phyloP scores from a whole-genome alignment of 2,888 invertebrate genomes.

The Catocala nupta region DNA sequence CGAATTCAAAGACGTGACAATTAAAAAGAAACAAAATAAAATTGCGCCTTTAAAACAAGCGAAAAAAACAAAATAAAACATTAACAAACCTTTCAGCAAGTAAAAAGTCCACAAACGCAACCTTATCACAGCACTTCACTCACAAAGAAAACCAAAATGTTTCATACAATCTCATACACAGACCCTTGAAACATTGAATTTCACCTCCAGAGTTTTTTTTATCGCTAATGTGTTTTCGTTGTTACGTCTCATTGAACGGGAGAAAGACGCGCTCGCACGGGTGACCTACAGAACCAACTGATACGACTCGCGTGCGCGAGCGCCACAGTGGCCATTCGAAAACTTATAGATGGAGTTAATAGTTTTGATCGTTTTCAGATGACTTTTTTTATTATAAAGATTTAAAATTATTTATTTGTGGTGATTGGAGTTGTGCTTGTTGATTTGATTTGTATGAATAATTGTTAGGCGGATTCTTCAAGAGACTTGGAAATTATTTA shows the following conservation, averaged over 20 bases:
- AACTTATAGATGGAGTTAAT: constrained; percentile 43
- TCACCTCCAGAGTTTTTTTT: too few species aligned
- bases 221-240: constrained; percentile 27
- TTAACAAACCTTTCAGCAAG: constrained; percentile 6
- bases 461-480: too few species aligned
- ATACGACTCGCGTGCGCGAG: constrained; percentile 63
- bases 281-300: constrained; percentile 77
- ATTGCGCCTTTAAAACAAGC: too few species aligned
- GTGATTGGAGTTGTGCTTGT: too few species aligned
- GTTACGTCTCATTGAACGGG: constrained; percentile 31
- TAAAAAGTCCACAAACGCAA: not conserved
- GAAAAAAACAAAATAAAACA: not conserved
- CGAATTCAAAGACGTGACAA: not conserved
- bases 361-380: constrained; percentile 56
- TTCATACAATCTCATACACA: too few species aligned
- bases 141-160: not conserved
- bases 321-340: constrained; percentile 69
- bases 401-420: too few species aligned
- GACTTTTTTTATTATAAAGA: not conserved
- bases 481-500: too few species aligned
- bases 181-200: too few species aligned
- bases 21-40: too few species aligned
- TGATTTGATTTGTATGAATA: too few species aligned
- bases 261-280: constrained; percentile 59
- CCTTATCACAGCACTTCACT: not conserved